A percentile compares a stretch with the other conserved stretches of the same genome.
Evolutionary conservation across 2,888 invertebrate genomes (phyloP).

Genomic region (Rhimphoctona megacephalus): DNA sequence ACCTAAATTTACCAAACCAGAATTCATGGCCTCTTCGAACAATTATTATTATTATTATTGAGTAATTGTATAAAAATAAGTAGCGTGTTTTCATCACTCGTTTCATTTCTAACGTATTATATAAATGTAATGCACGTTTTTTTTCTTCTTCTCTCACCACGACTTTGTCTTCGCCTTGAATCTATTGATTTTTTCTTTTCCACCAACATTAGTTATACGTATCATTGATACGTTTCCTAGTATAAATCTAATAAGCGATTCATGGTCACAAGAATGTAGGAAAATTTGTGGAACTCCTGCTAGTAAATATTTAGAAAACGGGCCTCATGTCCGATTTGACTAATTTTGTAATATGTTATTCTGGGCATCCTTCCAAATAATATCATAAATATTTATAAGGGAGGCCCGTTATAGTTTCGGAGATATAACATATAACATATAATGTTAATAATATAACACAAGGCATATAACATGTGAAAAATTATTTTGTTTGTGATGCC

Average conservation of each 20-base stretch:
- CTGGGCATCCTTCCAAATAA: too few species aligned
- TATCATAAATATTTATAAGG: too few species aligned
- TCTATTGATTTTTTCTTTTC: constrained; percentile 12
- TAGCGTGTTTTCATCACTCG: constrained; percentile 67
- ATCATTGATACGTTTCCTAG: constrained; percentile 12
- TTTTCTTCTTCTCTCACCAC: constrained; percentile 23
- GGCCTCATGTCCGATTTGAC: too few species aligned
- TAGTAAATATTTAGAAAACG: too few species aligned
- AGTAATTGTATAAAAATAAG: constrained; percentile 71
- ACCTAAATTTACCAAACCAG: too few species aligned
- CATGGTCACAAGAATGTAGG: constrained; percentile 49
- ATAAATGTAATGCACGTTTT: constrained; percentile 73
- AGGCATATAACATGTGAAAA: too few species aligned
- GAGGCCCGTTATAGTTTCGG: too few species aligned
- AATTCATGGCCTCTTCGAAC: too few species aligned
- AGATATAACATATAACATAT: too few species aligned
- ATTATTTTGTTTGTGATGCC: too few species aligned
- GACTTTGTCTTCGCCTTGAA: constrained; percentile 38
- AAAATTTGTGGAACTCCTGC: constrained; percentile 34
- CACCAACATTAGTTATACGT: constrained; percentile 12
- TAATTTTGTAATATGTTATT: too few species aligned
- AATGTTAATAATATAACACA: too few species aligned
- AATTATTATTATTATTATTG: constrained; percentile 40
- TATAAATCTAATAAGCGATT: constrained; percentile 50
- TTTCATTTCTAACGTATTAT: constrained; percentile 70